Evolutionary conservation across 2,113 vertebrate species (phyloP), one percentile per base, ranked within the genome.

Genomic region (zebrafish (Danio rerio)): DNA sequence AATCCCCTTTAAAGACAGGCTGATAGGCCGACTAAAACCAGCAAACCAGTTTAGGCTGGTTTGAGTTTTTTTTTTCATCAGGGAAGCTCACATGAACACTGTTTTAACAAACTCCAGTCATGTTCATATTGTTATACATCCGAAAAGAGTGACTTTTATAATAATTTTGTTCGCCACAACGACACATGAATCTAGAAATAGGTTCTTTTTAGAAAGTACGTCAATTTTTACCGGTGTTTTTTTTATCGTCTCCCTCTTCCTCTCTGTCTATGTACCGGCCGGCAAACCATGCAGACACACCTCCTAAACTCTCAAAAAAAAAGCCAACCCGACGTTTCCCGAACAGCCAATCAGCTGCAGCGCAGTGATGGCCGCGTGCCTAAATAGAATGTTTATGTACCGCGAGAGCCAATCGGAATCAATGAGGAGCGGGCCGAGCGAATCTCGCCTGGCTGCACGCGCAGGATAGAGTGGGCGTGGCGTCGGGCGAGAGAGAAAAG

Each of bases 321-420:
- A 84, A 74, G 21, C 4, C 21, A 88, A 87, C 86, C 53, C 89
- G 91, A 90, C 90, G 74, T 11, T 85, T 0, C 13, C 0, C 0
- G 10, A 69, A 45, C 1, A 53, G 7, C 93, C 92, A 94, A 94
- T 94, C 88, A 76, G 53, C n/a, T 9, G 59, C 15, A 21, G 61
- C 0, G 40, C 78, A 31, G 65, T 77, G 1, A 85, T 93, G 92
- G 94, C 91, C 83, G 91, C 92, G 89, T 93, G 93, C 94, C 94
- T 94, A 82, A 89, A 83, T 87, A 80, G 82, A 91, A 91, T 93
- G 90, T 93, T 93, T 94, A 91, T 92, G 89, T 91, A 83, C 21
- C 10, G n/a, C 0, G 7, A 9, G 18, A 77, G 72, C 94, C 93
- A 94, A 94, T 94, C 10, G 85, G 80, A 88, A 72, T 21, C 81